Evolutionary conservation across 1,140 invertebrate species (phyloP).

Genomic region (Colletes gigas): DNA sequence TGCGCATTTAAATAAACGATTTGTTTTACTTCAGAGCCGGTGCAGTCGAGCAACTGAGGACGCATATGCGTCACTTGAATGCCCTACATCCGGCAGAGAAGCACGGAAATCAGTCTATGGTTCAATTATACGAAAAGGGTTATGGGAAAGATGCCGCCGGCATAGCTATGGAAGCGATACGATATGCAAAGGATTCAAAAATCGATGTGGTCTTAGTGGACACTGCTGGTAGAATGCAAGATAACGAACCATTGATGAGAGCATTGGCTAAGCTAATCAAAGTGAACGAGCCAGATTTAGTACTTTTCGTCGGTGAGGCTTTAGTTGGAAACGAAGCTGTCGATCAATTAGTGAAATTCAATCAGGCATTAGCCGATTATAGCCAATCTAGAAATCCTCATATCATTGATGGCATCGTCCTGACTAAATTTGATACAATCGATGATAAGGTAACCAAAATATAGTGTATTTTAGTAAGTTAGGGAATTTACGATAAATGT

Average conservation of each 20-base stretch:
- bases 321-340: constrained; percentile 99
- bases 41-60: constrained; percentile 98
- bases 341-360: constrained; percentile 99
- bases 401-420: constrained; percentile 97
- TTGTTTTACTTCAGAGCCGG: constrained; percentile 87
- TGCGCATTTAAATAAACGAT: background rate
- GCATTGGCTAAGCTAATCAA: constrained; percentile 95
- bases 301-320: constrained; percentile 99
- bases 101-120: constrained; percentile 88
- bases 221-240: constrained; percentile 99
- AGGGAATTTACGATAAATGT: background rate
- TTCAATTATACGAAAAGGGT: constrained; percentile 98
- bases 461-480: background rate
- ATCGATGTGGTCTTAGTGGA: constrained; percentile 97
- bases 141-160: constrained; percentile 99
- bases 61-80: constrained; percentile 96
- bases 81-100: constrained; percentile 93
- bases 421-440: constrained; percentile 99
- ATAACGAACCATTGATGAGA: constrained; percentile 99
- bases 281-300: constrained; percentile 97
- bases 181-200: constrained; percentile 89
- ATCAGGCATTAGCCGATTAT: constrained; percentile 96
- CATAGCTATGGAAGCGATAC: constrained; percentile 98
- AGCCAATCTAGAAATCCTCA: constrained; percentile 92
- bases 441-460: constrained; percentile 93